phyloP scores from a whole-genome alignment of 1,140 invertebrate species.

The Schlechtendalia chinensis region DNA sequence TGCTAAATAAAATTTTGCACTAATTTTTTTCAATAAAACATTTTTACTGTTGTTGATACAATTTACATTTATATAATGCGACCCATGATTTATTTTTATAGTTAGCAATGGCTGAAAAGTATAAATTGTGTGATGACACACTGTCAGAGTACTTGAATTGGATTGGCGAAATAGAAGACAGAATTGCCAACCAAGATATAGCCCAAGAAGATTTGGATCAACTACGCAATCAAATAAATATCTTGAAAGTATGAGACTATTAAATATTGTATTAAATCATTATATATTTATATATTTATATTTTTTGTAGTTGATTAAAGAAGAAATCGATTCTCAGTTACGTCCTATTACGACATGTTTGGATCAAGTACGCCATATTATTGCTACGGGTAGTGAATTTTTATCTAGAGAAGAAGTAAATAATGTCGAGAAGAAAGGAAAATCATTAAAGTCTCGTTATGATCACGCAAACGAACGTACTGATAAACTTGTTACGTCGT shows the following conservation, averaged over 20 bases:
- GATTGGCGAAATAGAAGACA: slow-evolving; percentile 82
- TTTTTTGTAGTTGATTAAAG: slow-evolving; percentile 74
- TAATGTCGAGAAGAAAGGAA: slow-evolving; percentile 80
- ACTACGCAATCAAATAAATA: slow-evolving; percentile 84
- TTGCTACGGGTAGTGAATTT: slow-evolving; percentile 84
- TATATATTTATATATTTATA: slow-evolving; percentile 5
- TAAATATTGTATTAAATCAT: neutral
- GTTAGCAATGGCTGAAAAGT: slow-evolving; percentile 93
- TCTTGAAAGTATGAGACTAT: slow-evolving; percentile 69
- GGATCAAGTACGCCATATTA: slow-evolving; percentile 88
- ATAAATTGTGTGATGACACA: slow-evolving; percentile 82
- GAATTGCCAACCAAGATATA: slow-evolving; percentile 81
- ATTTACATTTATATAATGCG: neutral
- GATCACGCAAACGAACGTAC: slow-evolving; percentile 77
- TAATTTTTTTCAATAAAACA: neutral
- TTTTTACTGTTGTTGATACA: neutral
- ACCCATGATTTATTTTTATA: slow-evolving; percentile 57
- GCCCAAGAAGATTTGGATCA: slow-evolving; percentile 86
- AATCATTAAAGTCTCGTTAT: slow-evolving; percentile 78
- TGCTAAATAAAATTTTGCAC: slow-evolving; percentile 19
- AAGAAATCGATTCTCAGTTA: slow-evolving; percentile 84
- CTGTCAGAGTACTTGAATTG: slow-evolving; percentile 82
- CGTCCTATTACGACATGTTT: slow-evolving; percentile 81
- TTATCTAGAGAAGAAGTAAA: slow-evolving; percentile 83
- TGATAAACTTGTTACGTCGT: slow-evolving; percentile 72